phyloP scores from a whole-genome alignment of 2,888 invertebrate genomes.

The Mongoloraphidia duomilia region DNA sequence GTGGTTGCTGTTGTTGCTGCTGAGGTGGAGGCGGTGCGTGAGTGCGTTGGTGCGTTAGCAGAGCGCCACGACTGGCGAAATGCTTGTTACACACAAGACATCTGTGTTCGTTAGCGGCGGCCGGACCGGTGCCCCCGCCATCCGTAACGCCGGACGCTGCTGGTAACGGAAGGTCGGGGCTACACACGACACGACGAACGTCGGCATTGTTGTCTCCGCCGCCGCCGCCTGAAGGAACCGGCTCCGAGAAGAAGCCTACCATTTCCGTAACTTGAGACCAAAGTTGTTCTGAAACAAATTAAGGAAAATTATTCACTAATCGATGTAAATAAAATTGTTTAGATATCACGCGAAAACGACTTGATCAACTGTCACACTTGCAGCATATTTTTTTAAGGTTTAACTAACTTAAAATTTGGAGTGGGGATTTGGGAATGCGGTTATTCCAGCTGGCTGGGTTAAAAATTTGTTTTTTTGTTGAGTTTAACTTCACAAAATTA shows the following conservation, averaged over 20 bases:
- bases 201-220: constrained; percentile 20
- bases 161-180: constrained; percentile 39
- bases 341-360: not conserved
- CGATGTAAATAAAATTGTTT: not conserved
- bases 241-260: constrained; percentile 36
- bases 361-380: not conserved
- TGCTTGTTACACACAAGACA: too few species aligned
- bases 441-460: too few species aligned
- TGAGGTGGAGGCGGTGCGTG: constrained; percentile 7
- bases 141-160: constrained; percentile 19
- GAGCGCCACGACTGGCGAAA: not conserved
- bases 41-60: constrained; percentile 15
- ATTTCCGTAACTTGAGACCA: constrained; percentile 34
- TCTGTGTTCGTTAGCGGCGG: not conserved
- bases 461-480: too few species aligned
- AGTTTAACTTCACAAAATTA: too few species aligned
- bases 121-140: constrained; percentile 7
- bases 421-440: too few species aligned
- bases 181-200: constrained; percentile 42
- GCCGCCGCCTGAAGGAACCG: constrained; percentile 27
- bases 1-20: constrained; percentile 31
- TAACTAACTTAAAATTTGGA: too few species aligned
- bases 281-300: constrained; percentile 29
- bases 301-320: constrained; percentile 17
- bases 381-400: too few species aligned